phyloP scores from a whole-genome alignment of 2,888 invertebrate species.

The Geophilus truncorum region DNA sequence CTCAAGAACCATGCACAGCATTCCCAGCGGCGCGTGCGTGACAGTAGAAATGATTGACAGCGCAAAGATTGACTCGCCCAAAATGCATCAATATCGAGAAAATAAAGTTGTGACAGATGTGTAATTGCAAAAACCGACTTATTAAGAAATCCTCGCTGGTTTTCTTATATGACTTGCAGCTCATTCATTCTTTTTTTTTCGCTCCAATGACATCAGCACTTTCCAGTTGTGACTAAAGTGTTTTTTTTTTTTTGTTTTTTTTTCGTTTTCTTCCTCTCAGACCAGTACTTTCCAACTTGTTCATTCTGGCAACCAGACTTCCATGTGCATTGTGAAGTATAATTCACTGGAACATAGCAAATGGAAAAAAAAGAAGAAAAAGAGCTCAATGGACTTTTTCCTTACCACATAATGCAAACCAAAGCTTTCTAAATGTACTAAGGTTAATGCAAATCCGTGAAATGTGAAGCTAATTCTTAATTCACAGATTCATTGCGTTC shows the following conservation, averaged over 20 bases:
- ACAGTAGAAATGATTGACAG: not conserved
- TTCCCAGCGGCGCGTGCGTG: not conserved
- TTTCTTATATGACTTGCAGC: not conserved
- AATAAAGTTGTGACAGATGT: not conserved
- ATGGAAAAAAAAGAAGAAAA: not conserved
- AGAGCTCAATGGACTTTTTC: not conserved
- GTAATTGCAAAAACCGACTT: not conserved
- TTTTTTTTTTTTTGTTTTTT: not conserved
- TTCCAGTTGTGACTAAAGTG: slow-evolving; percentile 7
- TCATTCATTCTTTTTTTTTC: not conserved
- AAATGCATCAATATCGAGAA: not conserved
- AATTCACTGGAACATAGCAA: not conserved
- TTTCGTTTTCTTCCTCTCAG: too few species aligned
- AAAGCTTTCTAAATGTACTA: not conserved
- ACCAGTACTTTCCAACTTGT: not conserved
- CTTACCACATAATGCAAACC: slow-evolving; percentile 3
- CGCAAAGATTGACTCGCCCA: not conserved
- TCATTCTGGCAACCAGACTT: not conserved
- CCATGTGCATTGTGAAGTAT: slow-evolving; percentile 1
- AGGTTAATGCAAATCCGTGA: not conserved
- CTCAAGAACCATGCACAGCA: not conserved
- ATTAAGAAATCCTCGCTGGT: not conserved
- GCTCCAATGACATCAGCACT: slow-evolving; percentile 20
- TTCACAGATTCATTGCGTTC: too few species aligned
- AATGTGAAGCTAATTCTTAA: not conserved